Conservation (phyloP, 1,140 invertebrate genomes). For the Penaeus japonicus region DNA sequence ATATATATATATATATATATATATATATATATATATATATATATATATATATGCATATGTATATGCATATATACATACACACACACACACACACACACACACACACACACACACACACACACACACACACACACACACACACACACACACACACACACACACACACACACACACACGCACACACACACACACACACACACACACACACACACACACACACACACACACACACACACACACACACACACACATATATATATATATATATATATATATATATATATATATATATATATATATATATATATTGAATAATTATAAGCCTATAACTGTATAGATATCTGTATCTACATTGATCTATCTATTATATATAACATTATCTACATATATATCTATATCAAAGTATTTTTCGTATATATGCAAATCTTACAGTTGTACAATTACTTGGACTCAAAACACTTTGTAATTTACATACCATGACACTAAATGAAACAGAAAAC, state of each 20-base stretch:
- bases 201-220: not conserved
- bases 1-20: not conserved
- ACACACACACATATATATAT: not conserved
- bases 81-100: not conserved
- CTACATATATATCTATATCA: not conserved
- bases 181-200: not conserved
- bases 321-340: not conserved
- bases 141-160: not conserved
- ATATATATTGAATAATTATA: not conserved
- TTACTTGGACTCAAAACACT: too few species aligned
- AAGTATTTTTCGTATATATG: not conserved
- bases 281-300: slow-evolving; percentile 6
- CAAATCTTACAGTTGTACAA: too few species aligned
- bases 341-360: not conserved
- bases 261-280: not conserved
- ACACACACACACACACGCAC: not conserved
- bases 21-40: not conserved
- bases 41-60: not conserved
- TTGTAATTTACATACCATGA: too few species aligned
- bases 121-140: not conserved
- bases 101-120: not conserved
- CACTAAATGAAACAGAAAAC: too few species aligned
- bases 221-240: not conserved
- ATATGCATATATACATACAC: not conserved
- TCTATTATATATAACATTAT: not conserved